A percentile compares a stretch with the other conserved stretches of the same genome.
Evolutionary conservation across 2,888 invertebrate genomes (phyloP).

Genomic region (Dicyrtoma fusca): DNA sequence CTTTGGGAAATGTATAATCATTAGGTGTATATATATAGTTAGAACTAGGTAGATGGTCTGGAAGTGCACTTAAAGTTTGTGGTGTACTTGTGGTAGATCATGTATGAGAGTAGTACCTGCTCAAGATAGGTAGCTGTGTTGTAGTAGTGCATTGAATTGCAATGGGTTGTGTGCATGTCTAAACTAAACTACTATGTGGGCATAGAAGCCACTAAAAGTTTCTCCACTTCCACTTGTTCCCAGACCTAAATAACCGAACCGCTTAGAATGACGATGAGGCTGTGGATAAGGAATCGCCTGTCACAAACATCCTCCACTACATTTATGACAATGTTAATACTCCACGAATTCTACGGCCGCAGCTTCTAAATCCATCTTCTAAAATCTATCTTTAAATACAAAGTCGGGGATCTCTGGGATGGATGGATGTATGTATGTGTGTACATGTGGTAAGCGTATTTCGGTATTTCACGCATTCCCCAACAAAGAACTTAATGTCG

Average conservation of each 20-base stretch:
- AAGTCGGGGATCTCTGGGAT: not conserved
- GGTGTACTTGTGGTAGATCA: not conserved
- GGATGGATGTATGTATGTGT: too few relatives aligned
- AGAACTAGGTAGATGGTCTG: too few relatives aligned
- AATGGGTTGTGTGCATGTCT: not conserved
- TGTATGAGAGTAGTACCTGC: too few relatives aligned
- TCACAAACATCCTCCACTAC: slow-evolving; percentile 37
- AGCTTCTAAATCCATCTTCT: slow-evolving; percentile 30
- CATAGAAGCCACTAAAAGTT: slow-evolving; percentile 18
- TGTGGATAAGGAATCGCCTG: slow-evolving; percentile 36
- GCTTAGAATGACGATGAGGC: slow-evolving; percentile 28
- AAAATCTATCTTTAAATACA: slow-evolving; percentile 30
- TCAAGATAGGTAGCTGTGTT: not conserved
- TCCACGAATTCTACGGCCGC: slow-evolving; percentile 23
- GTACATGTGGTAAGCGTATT: not conserved
- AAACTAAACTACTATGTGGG: too few relatives aligned
- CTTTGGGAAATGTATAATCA: too few relatives aligned
- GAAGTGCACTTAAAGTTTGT: too few relatives aligned
- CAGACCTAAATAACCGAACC: slow-evolving; percentile 1
- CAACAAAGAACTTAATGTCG: not conserved
- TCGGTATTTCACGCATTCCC: not conserved
- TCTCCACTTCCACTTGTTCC: slow-evolving; percentile 13
- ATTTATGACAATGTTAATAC: slow-evolving; percentile 38
- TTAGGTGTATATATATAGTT: too few relatives aligned
- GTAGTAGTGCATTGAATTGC: not conserved